These are phyloP conservation scores for Odontomachus brunneus DNA, from an alignment of 1,140 invertebrate genomes.

Conservation along the genomic window DNA sequence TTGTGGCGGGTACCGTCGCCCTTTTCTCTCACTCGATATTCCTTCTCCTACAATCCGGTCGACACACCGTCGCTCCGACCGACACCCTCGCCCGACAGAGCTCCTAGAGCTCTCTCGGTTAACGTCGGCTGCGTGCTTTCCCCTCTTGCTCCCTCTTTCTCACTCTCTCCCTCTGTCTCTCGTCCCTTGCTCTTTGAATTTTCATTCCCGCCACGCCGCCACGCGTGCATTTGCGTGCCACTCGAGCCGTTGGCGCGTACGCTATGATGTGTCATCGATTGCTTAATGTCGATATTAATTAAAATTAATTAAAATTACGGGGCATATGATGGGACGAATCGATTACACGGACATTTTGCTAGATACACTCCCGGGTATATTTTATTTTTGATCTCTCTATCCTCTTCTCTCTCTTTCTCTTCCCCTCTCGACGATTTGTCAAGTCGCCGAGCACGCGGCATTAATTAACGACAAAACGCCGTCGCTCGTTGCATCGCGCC, in stretches of 20 bases:
- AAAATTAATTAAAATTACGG: slow-evolving; percentile 19
- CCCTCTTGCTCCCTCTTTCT: not conserved
- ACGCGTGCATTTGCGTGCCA: not conserved
- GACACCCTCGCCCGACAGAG: slow-evolving; percentile 13
- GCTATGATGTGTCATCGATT: not conserved
- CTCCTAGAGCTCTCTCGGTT: slow-evolving; percentile 3
- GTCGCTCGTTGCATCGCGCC: not conserved
- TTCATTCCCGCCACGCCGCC: slow-evolving; percentile 11
- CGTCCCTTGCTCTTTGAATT: slow-evolving; percentile 41
- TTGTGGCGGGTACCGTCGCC: slow-evolving; percentile 62
- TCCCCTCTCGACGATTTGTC: not conserved
- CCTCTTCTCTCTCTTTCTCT: not conserved
- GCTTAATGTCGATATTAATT: slow-evolving; percentile 31
- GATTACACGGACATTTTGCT: not conserved
- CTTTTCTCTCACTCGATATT: slow-evolving; percentile 46
- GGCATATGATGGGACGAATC: not conserved
- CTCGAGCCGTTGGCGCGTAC: slow-evolving; percentile 13
- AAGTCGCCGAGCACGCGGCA: not conserved
- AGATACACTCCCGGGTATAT: not conserved
- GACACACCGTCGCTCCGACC: slow-evolving; percentile 1
- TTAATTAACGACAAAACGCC: not conserved
- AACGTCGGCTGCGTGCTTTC: not conserved
- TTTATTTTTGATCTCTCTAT: not conserved
- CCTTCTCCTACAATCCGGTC: not conserved
- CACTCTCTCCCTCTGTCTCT: slow-evolving; percentile 21